phyloP scores from a whole-genome alignment of 1,140 invertebrate genomes.

The Drosophila mojavensis region DNA sequence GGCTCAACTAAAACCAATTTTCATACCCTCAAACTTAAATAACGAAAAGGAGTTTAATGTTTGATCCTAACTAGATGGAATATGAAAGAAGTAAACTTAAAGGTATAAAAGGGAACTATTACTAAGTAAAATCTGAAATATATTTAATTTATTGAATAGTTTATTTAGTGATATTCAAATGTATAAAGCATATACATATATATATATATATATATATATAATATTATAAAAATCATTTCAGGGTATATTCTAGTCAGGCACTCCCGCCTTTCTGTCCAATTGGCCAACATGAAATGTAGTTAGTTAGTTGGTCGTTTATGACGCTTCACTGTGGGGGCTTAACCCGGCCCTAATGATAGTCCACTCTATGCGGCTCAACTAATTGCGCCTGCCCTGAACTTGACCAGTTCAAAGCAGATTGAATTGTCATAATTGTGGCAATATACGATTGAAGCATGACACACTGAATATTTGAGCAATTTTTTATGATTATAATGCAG shows the following conservation, averaged over 20 bases:
- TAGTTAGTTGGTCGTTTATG: constrained; percentile 3
- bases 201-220: no score
- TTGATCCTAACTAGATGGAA: no score
- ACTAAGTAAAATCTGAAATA: no score
- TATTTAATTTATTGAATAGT: no score
- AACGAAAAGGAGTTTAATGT: not conserved
- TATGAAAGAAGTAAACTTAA: no score
- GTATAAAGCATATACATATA: no score
- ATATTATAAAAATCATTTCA: no score
- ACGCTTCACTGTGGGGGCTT: constrained; percentile 16
- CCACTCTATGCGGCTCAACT: constrained; percentile 17
- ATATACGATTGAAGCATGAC: not conserved
- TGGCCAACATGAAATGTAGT: constrained; percentile 20
- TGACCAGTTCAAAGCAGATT: constrained; percentile 32
- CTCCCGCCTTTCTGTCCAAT: constrained; percentile 4
- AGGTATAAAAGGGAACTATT: no score
- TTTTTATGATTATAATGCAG: not conserved
- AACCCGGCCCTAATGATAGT: constrained; percentile 52
- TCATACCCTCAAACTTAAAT: not conserved
- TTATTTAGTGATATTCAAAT: no score
- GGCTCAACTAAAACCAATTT: constrained; percentile 37
- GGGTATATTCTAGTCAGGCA: no score
- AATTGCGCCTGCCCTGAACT: constrained; percentile 61
- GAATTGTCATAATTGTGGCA: constrained; percentile 3
- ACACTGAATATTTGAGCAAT: not conserved